These are phyloP conservation scores for Argyresthia goedartella DNA, from an alignment of 2,888 invertebrate species.

Conservation along the genomic window DNA sequence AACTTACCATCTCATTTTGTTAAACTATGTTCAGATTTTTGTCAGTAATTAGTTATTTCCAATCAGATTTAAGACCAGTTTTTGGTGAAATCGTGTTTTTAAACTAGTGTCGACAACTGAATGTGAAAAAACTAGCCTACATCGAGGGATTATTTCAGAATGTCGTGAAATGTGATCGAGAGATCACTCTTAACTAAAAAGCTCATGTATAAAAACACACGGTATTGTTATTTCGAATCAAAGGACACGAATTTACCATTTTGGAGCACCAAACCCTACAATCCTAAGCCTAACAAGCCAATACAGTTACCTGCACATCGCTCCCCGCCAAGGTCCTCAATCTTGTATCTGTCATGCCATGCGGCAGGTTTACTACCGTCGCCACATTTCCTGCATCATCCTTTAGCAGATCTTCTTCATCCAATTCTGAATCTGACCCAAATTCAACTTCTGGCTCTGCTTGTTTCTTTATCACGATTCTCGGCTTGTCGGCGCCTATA, in stretches of 20 bases:
- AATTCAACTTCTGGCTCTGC: conserved; percentile 38
- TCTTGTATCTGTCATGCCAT: conserved; percentile 57
- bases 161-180: no score
- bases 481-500: conserved; percentile 23
- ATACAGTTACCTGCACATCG: conserved; percentile 52
- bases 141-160: no score
- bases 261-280: background rate
- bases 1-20: no score
- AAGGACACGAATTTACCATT: background rate
- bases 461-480: conserved; percentile 23
- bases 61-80: no score
- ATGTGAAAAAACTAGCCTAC: no score
- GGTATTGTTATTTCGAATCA: no score
- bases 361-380: conserved; percentile 42
- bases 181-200: no score
- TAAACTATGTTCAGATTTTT: no score
- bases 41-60: no score
- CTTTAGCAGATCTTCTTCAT: conserved; percentile 25
- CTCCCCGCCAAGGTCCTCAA: conserved; percentile 48
- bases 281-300: background rate
- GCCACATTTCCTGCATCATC: conserved; percentile 26
- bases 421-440: conserved; percentile 30
- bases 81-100: no score
- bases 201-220: no score
- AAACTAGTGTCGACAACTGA: no score